A percentile compares a stretch with the other conserved stretches of the same genome.
Conservation (phyloP, 2,888 invertebrate genomes). For the Ophonus ardosiacus region DNA sequence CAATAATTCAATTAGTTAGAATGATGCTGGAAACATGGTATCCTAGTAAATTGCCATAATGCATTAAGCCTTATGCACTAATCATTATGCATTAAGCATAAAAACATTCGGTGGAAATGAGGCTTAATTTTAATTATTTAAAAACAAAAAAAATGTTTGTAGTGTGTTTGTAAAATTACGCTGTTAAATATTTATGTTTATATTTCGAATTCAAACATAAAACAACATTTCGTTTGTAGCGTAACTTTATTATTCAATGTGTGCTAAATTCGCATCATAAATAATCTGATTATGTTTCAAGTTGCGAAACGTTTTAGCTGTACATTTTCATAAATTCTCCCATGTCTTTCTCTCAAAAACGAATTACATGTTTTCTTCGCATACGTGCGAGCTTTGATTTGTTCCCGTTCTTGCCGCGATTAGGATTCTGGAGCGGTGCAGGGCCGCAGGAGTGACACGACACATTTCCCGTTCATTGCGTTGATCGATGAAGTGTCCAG, state of each 20-base stretch:
- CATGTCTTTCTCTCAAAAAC: not conserved
- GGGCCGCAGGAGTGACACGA: constrained; percentile 10
- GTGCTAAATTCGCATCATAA: not conserved
- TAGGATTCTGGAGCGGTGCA: constrained; percentile 9
- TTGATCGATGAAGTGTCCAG: constrained; percentile 38
- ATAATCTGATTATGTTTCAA: not conserved
- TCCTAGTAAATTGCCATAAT: too few species aligned
- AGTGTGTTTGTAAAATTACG: too few species aligned
- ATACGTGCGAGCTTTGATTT: constrained; percentile 1
- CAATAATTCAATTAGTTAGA: too few species aligned
- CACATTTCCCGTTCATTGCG: constrained; percentile 29
- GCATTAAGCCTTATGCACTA: too few species aligned
- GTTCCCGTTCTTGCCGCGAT: not conserved
- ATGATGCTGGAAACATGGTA: too few species aligned
- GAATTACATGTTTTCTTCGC: constrained; percentile 5
- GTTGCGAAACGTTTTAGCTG: not conserved
- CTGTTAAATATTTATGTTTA: not conserved
- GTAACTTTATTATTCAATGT: not conserved
- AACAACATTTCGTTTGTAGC: not conserved
- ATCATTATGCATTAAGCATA: too few species aligned
- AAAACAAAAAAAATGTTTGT: too few species aligned
- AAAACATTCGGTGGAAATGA: too few species aligned
- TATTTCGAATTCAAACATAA: not conserved
- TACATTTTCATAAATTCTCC: not conserved
- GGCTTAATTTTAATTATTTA: too few species aligned